Base-by-base conservation (phyloP, 30 jellyfish, hydroid and myxozoan genomes). In the Clytia hemisphaerica region DNA sequence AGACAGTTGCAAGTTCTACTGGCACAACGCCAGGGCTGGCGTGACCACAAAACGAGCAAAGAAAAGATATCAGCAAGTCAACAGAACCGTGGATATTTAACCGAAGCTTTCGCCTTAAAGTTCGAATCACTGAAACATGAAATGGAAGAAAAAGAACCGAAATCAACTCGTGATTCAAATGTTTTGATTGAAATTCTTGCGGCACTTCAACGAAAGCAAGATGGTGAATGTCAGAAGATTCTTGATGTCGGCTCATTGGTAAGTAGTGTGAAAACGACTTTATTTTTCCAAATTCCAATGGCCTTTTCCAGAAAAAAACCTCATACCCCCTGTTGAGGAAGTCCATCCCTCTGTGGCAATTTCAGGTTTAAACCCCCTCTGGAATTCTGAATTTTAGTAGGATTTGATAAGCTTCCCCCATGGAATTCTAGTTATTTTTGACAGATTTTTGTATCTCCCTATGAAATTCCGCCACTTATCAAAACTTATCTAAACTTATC, bases 1-100 rank as follows among this genome's bases (percentile, higher is more conserved):
- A 68, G 67, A 46, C 95, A 89, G 77, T 72, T 84, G 34, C 67
- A 65, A 19, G 92, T 89, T 15, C 69, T 89, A 78, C 53, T 63
- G 27, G 79, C 95, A 9, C 95, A 75, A 53, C 77, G 94, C 93
- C 85, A 81, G 37, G 92, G 93, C 3, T 79, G 93, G 93, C 73
- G 72, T 9, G 69, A 65, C 34, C 51, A 79, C 31, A 50, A 61
- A 69, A 35, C 61, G 35, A 22, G n/a, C 58, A 69, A 4, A 34
- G 4, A 71, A 69, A 45, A 69, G 49, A 50, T 71, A 24, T 51
- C 19, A 61, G 12, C 77, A 28, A 7, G 51, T 36, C 82, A 61
- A 15, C 83, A 78, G 65, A 81, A 68, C 45, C 89, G 95, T 24
- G 76, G 76, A 6, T 15, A 75, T 32, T 49, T 89, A 54, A 83